These are phyloP conservation scores for Sorex araneus DNA, from an alignment of 2,113 vertebrate species.

Conservation along the genomic window DNA sequence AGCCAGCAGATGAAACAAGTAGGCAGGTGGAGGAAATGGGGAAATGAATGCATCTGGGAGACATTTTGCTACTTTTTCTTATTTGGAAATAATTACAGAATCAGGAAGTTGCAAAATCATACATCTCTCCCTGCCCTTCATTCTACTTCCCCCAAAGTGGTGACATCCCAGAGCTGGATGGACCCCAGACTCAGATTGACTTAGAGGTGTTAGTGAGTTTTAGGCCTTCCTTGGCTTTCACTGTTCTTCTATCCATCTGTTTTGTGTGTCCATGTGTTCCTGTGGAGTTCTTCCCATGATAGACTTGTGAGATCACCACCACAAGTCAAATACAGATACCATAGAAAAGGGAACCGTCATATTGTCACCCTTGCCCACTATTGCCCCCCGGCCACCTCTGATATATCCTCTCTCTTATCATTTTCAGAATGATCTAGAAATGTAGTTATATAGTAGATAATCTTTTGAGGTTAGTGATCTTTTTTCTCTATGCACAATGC, in stretches of 20 bases:
- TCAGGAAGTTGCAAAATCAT: slow-evolving; percentile 40
- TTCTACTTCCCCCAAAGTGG: background rate
- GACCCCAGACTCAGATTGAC: background rate
- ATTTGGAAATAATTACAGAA: slow-evolving; percentile 67
- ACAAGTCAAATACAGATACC: background rate
- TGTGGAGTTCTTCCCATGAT: background rate
- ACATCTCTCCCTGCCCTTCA: background rate
- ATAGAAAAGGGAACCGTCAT: background rate
- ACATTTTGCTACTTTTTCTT: slow-evolving; percentile 44
- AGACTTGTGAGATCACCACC: background rate
- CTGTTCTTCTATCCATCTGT: background rate
- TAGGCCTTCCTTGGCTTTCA: background rate
- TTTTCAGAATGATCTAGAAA: background rate
- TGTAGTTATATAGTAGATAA: background rate
- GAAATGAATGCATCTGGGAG: slow-evolving; percentile 45
- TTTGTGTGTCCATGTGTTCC: background rate
- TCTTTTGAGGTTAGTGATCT: background rate
- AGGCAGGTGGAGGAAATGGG: slow-evolving; percentile 53
- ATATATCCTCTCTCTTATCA: slow-evolving; percentile 10
- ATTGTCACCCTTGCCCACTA: background rate
- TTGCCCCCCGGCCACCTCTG: background rate
- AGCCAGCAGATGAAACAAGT: background rate
- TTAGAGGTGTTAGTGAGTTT: background rate
- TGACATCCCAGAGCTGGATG: slow-evolving; percentile 2
- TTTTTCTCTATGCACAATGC: background rate